Base-by-base conservation (phyloP, 2,113 vertebrate genomes). In the Himantopus leucocephalus region DNA sequence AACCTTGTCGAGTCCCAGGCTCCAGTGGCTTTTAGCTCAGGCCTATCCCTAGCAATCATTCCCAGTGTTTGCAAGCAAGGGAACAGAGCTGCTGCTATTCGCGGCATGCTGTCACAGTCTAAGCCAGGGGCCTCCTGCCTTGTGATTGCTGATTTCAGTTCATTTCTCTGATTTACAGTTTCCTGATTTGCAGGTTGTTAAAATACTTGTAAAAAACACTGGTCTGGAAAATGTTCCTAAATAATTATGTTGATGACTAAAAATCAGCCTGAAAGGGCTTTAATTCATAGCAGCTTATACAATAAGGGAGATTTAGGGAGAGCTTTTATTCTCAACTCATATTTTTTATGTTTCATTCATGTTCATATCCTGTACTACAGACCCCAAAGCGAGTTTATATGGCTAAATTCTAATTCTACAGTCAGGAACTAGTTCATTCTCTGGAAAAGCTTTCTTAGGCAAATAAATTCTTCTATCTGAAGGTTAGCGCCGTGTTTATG, bases 171-270 rank as follows among this genome's bases (percentile, higher is more conserved):
- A 97, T 97, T 97, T 97, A 97, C 94, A 95, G 94, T 95, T 97
- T 97, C 97, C 95, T 83, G 92, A 95, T 97, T 97, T 96, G 88
- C 95, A 98, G 95, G 96, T 97, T 97, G 97, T 97, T 97, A 97
- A 98, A 98, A 95, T 86, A 93, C 95, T 97, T 98, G 94, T 97
- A 95, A 97, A 97, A 96, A 88, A 92, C 88, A 83, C 79, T 88
- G 90, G 90, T 96, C 97, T 97, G 96, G 97, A 98, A 97, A 97
- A 97, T 90, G 96, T 97, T 97, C 92, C 80, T 92, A 85, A 94
- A 83, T 96, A 97, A 97, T 97, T 96, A 97, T 19, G 64, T 96
- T 95, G 97, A 96, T 91, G 96, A 96, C 94, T 97, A 50, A 96
- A 97, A 97, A 92, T 97, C 95, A 94, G 74, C 41, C 95, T 94